Conservation (phyloP, 2,113 vertebrate species). For the Hystrix brachyura region DNA sequence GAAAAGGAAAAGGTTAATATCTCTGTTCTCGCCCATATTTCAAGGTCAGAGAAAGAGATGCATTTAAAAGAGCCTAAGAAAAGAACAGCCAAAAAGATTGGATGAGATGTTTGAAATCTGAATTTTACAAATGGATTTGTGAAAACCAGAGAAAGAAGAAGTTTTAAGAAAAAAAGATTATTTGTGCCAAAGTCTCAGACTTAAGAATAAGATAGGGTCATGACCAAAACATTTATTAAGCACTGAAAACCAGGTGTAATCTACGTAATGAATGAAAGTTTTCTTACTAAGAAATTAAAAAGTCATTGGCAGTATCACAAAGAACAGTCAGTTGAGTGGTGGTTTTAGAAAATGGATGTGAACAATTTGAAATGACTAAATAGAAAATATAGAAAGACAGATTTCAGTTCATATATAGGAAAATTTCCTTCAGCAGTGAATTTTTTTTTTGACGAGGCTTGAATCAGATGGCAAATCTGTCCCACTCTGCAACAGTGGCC, state of each 20-base stretch:
- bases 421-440: not conserved
- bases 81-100: not conserved
- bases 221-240: not conserved
- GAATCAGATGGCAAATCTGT: not conserved
- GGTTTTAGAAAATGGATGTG: conserved; percentile 21
- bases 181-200: not conserved
- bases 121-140: not conserved
- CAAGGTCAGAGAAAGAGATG: not conserved
- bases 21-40: not conserved
- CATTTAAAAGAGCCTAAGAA: not conserved
- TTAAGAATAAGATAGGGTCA: not conserved
- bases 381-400: not conserved
- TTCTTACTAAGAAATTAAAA: not conserved
- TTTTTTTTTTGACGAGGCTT: not conserved
- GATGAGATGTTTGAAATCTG: not conserved
- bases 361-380: conserved; percentile 34
- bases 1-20: not conserved
- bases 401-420: not conserved
- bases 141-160: not conserved
- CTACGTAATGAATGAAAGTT: not conserved
- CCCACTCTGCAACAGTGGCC: not conserved
- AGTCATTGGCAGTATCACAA: not conserved
- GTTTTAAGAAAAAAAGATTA: not conserved
- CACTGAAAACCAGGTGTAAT: not conserved
- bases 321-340: not conserved